Conservation (phyloP, 2,113 vertebrate genomes). For the Gulo gulo region DNA sequence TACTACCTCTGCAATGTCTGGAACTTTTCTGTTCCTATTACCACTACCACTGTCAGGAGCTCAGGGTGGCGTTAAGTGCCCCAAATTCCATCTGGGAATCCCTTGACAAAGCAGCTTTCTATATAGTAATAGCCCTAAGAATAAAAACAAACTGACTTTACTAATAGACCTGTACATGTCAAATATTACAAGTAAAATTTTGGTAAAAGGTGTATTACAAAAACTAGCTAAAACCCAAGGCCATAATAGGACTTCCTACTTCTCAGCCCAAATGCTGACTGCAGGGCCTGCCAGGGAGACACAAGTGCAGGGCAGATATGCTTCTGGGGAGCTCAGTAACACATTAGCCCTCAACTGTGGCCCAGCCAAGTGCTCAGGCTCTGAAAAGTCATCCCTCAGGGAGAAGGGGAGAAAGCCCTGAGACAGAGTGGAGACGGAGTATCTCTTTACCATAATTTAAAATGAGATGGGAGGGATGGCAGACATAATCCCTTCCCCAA, state of each 20-base stretch:
- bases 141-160: conserved; percentile 28
- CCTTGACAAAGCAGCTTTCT: not conserved
- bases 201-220: not conserved
- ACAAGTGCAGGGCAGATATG: not conserved
- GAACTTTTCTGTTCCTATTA: not conserved
- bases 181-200: not conserved
- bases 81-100: not conserved
- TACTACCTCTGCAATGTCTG: not conserved
- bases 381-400: not conserved
- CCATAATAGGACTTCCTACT: not conserved
- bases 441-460: not conserved
- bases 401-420: not conserved
- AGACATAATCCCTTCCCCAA: not conserved
- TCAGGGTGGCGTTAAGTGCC: not conserved
- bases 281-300: not conserved
- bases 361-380: not conserved
- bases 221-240: not conserved
- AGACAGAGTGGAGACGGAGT: not conserved
- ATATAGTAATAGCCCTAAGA: not conserved
- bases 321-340: not conserved
- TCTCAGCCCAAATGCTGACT: not conserved
- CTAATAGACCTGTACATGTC: not conserved
- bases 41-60: not conserved
- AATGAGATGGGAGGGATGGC: not conserved
- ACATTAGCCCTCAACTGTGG: not conserved